Conservation (phyloP, 92 coral and sea anemone genomes). For the Ricordea florida region DNA sequence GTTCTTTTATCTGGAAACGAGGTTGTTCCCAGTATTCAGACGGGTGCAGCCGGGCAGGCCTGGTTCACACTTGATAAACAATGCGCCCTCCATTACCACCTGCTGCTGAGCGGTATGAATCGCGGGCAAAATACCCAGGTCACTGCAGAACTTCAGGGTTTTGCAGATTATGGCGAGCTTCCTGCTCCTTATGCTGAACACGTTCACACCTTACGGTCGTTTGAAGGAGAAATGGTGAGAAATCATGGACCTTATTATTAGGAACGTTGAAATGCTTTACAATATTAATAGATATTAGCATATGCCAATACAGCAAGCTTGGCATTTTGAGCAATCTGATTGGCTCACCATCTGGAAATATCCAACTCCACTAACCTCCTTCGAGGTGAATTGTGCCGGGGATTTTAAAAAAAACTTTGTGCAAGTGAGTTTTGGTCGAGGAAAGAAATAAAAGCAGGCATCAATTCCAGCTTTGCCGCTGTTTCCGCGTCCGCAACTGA, state of each 20-base stretch:
- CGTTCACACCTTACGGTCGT: slow-evolving; percentile 55
- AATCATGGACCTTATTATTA: neutral
- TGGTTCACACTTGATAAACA: slow-evolving; percentile 84
- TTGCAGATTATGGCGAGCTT: slow-evolving; percentile 73
- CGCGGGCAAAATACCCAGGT: slow-evolving; percentile 62
- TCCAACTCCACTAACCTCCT: no score
- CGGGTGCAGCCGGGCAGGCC: slow-evolving; percentile 88
- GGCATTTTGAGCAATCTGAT: no score
- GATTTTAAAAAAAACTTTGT: no score
- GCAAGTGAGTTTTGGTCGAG: no score
- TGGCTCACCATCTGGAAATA: no score
- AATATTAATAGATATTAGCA: no score
- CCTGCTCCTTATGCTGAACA: slow-evolving; percentile 63
- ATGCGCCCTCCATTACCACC: slow-evolving; percentile 74
- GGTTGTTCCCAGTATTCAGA: slow-evolving; percentile 85
- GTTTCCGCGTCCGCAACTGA: no score
- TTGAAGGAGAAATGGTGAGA: slow-evolving; percentile 71
- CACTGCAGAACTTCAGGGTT: slow-evolving; percentile 84
- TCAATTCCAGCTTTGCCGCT: no score
- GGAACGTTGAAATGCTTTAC: neutral
- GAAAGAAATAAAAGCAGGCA: no score
- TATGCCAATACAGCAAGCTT: no score
- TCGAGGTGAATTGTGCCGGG: no score
- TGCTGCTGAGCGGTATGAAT: slow-evolving; percentile 65
- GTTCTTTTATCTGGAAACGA: slow-evolving; percentile 77